A percentile compares a stretch with the other conserved stretches of the same genome.
Conservation (phyloP, 2,113 vertebrate genomes). For the Sminthopsis crassicaudata region DNA sequence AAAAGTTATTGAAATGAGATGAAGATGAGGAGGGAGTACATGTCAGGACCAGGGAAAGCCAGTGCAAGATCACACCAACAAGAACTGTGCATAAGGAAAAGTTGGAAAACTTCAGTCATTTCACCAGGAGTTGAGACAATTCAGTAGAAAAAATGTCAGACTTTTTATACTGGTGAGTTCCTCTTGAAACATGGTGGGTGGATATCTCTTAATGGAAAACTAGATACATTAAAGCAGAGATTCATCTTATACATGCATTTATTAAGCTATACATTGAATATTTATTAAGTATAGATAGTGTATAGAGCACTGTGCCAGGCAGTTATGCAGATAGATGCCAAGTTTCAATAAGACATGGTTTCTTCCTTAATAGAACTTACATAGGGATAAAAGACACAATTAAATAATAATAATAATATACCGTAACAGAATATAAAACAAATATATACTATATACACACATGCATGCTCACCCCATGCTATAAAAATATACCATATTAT, state of each 20-base stretch:
- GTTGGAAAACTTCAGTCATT: background rate
- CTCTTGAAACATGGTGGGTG: background rate
- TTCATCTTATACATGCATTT: background rate
- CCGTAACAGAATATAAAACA: background rate
- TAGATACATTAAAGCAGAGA: background rate
- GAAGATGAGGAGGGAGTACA: background rate
- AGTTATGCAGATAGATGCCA: background rate
- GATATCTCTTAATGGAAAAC: background rate
- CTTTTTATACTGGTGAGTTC: background rate
- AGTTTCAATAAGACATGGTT: background rate
- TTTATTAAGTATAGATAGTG: background rate
- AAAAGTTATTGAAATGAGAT: background rate
- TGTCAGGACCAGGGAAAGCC: background rate
- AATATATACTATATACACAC: too few species aligned
- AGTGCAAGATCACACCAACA: background rate
- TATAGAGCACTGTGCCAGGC: background rate
- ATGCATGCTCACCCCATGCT: too few species aligned
- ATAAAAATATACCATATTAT: background rate
- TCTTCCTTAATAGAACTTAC: background rate
- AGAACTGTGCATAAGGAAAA: background rate
- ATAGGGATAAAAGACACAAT: background rate
- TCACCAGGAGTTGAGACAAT: background rate
- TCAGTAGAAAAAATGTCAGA: background rate
- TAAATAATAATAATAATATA: background rate
- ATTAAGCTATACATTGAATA: background rate